Evolutionary conservation across 2,888 invertebrate species (phyloP).

Genomic region (Balanococcus diminutus): DNA sequence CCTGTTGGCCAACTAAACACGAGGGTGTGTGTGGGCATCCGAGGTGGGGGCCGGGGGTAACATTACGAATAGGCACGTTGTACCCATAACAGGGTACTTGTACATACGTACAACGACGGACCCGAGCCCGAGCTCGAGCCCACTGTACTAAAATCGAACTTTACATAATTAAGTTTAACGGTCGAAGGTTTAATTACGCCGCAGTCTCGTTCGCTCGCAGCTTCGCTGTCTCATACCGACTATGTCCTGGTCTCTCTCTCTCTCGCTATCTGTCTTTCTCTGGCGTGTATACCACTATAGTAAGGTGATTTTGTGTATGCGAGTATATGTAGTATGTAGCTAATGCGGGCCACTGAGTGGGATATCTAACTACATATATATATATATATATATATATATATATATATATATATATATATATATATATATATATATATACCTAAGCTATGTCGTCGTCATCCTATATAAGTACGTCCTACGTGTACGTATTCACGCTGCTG

Average conservation of each 20-base stretch:
- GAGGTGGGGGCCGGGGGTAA: not conserved
- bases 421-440: too few relatives aligned
- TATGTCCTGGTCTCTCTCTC: too few relatives aligned
- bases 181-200: slow-evolving; percentile 17
- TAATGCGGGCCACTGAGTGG: not conserved
- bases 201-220: not conserved
- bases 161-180: slow-evolving; percentile 22
- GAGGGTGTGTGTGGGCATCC: not conserved
- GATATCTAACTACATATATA: not conserved
- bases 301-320: not conserved
- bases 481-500: not conserved
- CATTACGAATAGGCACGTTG: slow-evolving; percentile 8
- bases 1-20: too few relatives aligned
- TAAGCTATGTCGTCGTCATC: not conserved
- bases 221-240: too few relatives aligned
- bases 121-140: not conserved
- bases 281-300: not conserved
- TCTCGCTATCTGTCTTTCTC: not conserved
- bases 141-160: slow-evolving; percentile 1
- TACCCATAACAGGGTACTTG: slow-evolving; percentile 7
- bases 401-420: too few relatives aligned
- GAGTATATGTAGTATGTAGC: not conserved
- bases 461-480: not conserved
- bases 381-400: too few relatives aligned
- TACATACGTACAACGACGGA: not conserved